Percentiles rank a stretch among this genome's conserved stretches.
phyloP scores from a whole-genome alignment of 2,888 invertebrate genomes.

The Chaitophorus viminalis region DNA sequence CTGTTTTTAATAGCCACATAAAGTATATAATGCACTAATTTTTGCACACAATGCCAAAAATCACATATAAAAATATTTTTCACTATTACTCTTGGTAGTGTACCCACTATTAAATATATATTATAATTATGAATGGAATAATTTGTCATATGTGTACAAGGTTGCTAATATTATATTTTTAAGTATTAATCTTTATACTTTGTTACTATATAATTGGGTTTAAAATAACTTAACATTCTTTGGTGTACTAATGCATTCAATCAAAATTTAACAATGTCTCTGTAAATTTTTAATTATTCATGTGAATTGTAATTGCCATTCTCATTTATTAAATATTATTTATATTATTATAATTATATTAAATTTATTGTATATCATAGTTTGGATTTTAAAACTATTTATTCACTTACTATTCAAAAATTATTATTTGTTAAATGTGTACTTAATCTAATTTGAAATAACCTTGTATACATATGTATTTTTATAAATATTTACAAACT shows the following conservation, averaged over 20 bases:
- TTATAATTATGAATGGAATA: background rate
- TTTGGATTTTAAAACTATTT: background rate
- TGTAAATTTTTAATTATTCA: background rate
- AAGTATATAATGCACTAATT: conserved; percentile 49
- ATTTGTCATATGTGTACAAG: background rate
- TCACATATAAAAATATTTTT: conserved; percentile 58
- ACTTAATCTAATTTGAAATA: background rate
- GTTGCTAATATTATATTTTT: conserved; percentile 6
- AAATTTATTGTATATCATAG: background rate
- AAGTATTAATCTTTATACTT: background rate
- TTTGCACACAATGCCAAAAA: conserved; percentile 52
- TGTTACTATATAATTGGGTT: background rate
- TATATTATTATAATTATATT: too few species aligned
- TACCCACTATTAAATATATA: background rate
- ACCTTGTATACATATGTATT: conserved; percentile 26
- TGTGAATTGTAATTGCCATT: too few species aligned
- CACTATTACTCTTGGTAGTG: conserved; percentile 46
- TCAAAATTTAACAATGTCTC: background rate
- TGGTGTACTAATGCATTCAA: background rate
- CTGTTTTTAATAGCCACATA: conserved; percentile 17
- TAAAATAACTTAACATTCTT: background rate
- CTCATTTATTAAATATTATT: too few species aligned
- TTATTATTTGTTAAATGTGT: background rate
- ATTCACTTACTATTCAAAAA: background rate
- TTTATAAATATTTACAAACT: conserved; percentile 20